A percentile compares a stretch with the other conserved stretches of the same genome.
phyloP scores from a whole-genome alignment of 2,888 invertebrate species.

The Rotaria sp. region DNA sequence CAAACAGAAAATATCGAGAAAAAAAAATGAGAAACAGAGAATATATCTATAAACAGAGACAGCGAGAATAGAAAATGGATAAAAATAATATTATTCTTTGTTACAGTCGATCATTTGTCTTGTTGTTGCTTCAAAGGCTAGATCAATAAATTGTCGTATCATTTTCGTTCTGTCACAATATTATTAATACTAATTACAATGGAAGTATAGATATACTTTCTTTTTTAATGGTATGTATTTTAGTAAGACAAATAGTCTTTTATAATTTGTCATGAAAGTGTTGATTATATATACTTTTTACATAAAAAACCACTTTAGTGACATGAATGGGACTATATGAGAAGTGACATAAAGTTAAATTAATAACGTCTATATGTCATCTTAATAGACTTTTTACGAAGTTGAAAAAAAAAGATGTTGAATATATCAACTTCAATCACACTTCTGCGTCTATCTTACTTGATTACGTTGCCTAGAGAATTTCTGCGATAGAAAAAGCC shows the following conservation, averaged over 20 bases:
- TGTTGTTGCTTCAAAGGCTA: not conserved
- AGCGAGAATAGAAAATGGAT: not conserved
- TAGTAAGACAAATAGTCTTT: not conserved
- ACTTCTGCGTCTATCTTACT: not conserved
- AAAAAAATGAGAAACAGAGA: not conserved
- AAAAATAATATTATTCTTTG: conserved; percentile 9
- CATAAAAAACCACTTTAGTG: not conserved
- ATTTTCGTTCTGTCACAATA: not conserved
- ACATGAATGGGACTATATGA: not conserved
- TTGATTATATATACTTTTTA: not conserved
- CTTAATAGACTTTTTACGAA: not conserved
- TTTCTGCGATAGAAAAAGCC: not conserved
- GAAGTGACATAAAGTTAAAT: not conserved
- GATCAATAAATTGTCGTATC: not conserved
- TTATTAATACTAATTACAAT: not conserved
- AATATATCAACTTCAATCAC: not conserved
- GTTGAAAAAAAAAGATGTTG: not conserved
- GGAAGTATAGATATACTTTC: not conserved
- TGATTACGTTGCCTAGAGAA: not conserved
- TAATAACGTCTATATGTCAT: not conserved
- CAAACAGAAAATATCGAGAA: conserved; percentile 12
- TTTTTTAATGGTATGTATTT: not conserved
- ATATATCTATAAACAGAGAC: not conserved
- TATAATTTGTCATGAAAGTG: not conserved
- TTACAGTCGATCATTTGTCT: not conserved